Conservation (phyloP, 2,113 vertebrate species). For the Carassius gibelio region DNA sequence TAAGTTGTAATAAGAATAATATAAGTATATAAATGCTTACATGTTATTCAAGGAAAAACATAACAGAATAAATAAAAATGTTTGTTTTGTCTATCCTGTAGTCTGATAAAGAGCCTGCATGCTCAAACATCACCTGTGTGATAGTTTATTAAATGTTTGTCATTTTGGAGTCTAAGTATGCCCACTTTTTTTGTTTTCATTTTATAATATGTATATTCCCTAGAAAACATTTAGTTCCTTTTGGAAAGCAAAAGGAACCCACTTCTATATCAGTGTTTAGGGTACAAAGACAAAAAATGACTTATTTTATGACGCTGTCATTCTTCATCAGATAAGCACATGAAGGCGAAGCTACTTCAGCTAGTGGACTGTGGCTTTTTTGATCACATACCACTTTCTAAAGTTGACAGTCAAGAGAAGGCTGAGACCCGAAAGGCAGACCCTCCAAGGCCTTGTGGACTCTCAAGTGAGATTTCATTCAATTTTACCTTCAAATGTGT, state of each 20-base stretch:
- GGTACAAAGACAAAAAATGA: not conserved
- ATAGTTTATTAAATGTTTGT: too few species aligned
- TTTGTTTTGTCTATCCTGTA: too few species aligned
- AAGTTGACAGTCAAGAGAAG: conserved; percentile 58
- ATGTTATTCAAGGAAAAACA: too few species aligned
- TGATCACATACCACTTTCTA: conserved; percentile 79
- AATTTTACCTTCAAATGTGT: not conserved
- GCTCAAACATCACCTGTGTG: too few species aligned
- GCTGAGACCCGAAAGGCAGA: not conserved
- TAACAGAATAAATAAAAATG: too few species aligned
- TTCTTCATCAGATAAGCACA: conserved; percentile 80
- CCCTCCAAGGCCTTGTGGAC: not conserved
- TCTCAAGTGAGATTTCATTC: conserved; percentile 54
- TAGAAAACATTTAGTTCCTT: not conserved
- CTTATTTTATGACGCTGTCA: not conserved
- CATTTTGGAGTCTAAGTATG: not conserved
- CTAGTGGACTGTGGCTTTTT: conserved; percentile 89
- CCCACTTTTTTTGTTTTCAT: not conserved
- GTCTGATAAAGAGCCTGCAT: too few species aligned
- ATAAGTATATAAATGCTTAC: too few species aligned
- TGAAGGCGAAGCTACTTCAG: conserved; percentile 85
- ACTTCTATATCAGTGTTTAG: not conserved
- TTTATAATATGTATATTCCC: not conserved
- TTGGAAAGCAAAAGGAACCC: not conserved
- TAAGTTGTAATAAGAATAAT: too few species aligned